Base-by-base conservation (phyloP, 2,797 vertebrate species). In the Antrozous pallidus region DNA sequence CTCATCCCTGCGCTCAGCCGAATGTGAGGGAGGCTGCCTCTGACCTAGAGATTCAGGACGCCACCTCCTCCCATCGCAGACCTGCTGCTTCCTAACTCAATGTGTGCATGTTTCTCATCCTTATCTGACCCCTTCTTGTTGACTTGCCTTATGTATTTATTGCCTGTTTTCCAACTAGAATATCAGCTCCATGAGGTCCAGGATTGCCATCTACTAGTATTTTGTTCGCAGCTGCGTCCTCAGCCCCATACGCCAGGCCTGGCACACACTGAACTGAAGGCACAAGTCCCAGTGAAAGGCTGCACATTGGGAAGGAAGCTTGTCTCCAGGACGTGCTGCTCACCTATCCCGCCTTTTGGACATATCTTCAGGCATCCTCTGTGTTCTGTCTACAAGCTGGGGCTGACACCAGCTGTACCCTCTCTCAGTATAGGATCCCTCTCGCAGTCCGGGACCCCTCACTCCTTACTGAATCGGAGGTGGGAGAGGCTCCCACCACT, bases 1-100 rank as follows among this genome's bases (percentile, higher is more conserved):
- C 56, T 45, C 24, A 9, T 24, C 56, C 38, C 22, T 10, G 14
- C 70, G 28, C 77, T 73, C 77, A n/a, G 77, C 28, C 70, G 33
- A 8, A 2, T 5, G 24, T 20, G 12, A 3, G 5, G 54, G 24
- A 61, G 56, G 9, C 1, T 17, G 56, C 40, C 61, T 45, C 28
- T 16, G 8, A 33, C 54, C 0, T 40, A 2, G 8, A 38, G 16
- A 18, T 9, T 26, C 73, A 10, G 1, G 40, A 31, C 6, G 3
- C 31, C 14, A 1, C 24, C n/a, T n/a, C 17, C 22, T 54, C 69
- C 47, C 28, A 14, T 14, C 1, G 6, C 61, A 81, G 33, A 31
- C 5, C 6, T 0, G 3, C 31, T 8, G 63, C 86, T 31, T 38
- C 63, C 14, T 33, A 22, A 38, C 31, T 33, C 8, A 0, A 5